Conservation (phyloP, 2,888 invertebrate species). For the Chrysina gloriosa region DNA sequence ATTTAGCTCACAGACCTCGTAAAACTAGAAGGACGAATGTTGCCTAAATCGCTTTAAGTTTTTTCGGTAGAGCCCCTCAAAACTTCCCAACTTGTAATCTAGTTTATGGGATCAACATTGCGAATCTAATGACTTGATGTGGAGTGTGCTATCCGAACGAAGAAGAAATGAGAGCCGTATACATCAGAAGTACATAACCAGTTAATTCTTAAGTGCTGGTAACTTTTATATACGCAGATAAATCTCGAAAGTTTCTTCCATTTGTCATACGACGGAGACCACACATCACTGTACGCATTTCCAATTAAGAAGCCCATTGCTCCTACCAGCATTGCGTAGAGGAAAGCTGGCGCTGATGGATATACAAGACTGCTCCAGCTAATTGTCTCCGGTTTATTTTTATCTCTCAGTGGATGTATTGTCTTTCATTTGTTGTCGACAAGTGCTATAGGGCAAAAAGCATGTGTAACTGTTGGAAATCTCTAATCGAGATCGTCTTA, state of each 20-base stretch:
- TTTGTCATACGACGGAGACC: constrained; percentile 32
- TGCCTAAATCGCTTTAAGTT: constrained; percentile 21
- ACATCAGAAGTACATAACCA: constrained; percentile 1
- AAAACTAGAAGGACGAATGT: constrained; percentile 15
- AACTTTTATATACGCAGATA: constrained; percentile 15
- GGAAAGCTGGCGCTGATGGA: constrained; percentile 27
- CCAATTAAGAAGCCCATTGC: constrained; percentile 34
- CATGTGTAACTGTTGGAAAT: constrained; percentile 42
- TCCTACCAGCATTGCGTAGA: constrained; percentile 22
- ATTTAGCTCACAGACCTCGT: constrained; percentile 15
- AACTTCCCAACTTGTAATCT: constrained; percentile 2
- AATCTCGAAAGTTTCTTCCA: constrained; percentile 25
- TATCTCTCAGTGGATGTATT: constrained; percentile 33
- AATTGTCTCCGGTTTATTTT: constrained; percentile 38
- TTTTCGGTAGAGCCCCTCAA: background rate
- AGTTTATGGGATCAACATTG: background rate
- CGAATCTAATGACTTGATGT: constrained; percentile 28
- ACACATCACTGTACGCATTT: constrained; percentile 36
- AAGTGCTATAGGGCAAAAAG: constrained; percentile 36
- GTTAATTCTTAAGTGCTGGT: constrained; percentile 22
- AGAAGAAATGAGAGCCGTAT: constrained; percentile 12
- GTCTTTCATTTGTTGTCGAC: constrained; percentile 37
- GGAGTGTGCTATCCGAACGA: background rate
- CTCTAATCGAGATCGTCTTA: constrained; percentile 49
- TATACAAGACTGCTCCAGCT: constrained; percentile 30